Base-by-base conservation (phyloP, 2,888 invertebrate species). In the Helleia helle region DNA sequence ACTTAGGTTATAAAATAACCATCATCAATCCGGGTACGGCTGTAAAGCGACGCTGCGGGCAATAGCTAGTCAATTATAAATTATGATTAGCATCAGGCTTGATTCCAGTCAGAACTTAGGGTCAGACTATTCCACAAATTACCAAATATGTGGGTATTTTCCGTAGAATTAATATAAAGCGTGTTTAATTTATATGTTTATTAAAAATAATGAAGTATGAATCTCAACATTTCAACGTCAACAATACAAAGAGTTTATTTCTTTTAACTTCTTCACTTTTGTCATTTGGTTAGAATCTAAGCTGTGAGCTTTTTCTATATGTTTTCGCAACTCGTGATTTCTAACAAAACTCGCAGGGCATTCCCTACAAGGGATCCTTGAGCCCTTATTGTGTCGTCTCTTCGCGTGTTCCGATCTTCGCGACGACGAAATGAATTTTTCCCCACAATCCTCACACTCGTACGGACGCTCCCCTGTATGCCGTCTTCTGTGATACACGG, bases 391-490 rank as follows among this genome's bases (percentile, higher is more conserved):
- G 29, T 84, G 83, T 5, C 71, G 69, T 1, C 80, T 51, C 34
- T 81, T 80, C 0, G 72, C 72, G 43, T 84, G 81, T 24, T 84
- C 83, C 0, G 72, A 60, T 15, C 81, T 66, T 0, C 84, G 54
- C 0, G 84, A 81, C 0, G 81, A 64, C 1, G 83, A 83, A 7
- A 83, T 70, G 39, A 85, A 85, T 8, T 55, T 57, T 11, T 80
- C 79, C 0, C 71, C 80, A 37, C 85, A 86, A 38, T 76, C 76
- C 1, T 62, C 62, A 38, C 85, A 86, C 5, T 67, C 65, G 44
- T 83, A 83, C 0, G 85, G 85, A 39, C 67, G 66, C 41, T 86
- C 85, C 0, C 85, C 85, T 0, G 85, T 86, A 36, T 86, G 85
- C 9, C 83, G 48, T 5, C 85, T 60, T 49, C 74, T 69, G 40